These are phyloP conservation scores for Zosterops hypoxanthus DNA, from an alignment of 2,113 vertebrate species.

Conservation along the genomic window DNA sequence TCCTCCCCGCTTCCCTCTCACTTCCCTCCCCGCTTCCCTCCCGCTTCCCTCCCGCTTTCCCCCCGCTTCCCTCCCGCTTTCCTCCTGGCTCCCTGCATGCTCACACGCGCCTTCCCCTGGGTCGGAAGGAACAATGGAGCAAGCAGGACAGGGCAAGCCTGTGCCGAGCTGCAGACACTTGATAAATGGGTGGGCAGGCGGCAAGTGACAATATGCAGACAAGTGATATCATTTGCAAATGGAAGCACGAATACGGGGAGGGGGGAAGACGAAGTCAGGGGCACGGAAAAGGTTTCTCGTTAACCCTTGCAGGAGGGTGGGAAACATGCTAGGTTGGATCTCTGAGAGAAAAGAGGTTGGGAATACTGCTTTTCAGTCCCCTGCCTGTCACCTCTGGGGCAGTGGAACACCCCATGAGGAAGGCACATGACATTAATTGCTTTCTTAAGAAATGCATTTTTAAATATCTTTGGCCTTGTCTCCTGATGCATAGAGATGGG, in stretches of 20 bases:
- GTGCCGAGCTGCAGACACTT: slow-evolving; percentile 76
- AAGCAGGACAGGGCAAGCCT: slow-evolving; percentile 79
- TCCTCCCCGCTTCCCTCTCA: not conserved
- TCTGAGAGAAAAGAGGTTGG: not conserved
- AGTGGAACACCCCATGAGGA: rapidly evolving
- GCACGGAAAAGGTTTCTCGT: slow-evolving; percentile 34
- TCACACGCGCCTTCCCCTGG: slow-evolving; percentile 70
- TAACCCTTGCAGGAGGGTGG: slow-evolving; percentile 46
- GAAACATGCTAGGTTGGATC: not conserved
- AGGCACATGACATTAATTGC: not conserved
- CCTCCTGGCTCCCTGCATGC: not conserved
- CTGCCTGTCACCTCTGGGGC: not conserved
- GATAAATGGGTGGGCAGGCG: slow-evolving; percentile 88
- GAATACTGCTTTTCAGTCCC: not conserved
- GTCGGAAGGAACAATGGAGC: slow-evolving; percentile 88
- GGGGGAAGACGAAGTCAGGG: slow-evolving; percentile 45
- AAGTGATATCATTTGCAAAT: slow-evolving; percentile 92
- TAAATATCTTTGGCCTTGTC: not conserved
- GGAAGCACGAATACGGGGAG: slow-evolving; percentile 37
- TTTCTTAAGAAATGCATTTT: not conserved
- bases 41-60: slow-evolving; percentile 64
- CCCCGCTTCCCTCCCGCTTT: slow-evolving; percentile 69
- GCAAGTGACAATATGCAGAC: slow-evolving; percentile 92
- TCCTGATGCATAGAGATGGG: not conserved
- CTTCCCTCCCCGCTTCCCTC: slow-evolving; percentile 76